Base-by-base conservation (phyloP, 1,140 invertebrate genomes). In the Drosophila kepulauana region DNA sequence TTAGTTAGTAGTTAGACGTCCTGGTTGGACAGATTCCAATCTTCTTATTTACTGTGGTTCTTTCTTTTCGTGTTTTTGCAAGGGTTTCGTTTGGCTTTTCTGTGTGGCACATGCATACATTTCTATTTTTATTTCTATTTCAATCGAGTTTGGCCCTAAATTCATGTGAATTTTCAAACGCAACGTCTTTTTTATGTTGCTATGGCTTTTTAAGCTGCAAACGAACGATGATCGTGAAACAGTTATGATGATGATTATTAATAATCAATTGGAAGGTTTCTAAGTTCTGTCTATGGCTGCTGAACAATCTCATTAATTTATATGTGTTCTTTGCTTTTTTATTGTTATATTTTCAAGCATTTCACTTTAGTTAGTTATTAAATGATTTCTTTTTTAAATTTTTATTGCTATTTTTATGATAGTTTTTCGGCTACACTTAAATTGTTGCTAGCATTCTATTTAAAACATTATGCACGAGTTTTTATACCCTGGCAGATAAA, bases 251-350 rank as follows among this genome's bases (percentile, higher is more conserved):
- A 28, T 51, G 16, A 25, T 25, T 1, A 25, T 2, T 25, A 10
- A 25, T 25, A 28, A 25, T 52, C 49, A 51, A 28, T 51, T 33
- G 25, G 48, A 52, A 33, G 46, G 16, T 49, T 49, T 13, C 16
- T 16, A 10, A 16, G 20, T 49, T 28, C 48, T 49, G 48, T 62
- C 61, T 46, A 10, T 38, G 15, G 79, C 74, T 75, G 51, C 25
- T 56, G 64, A 75, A 82, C 79, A 63, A 66, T 82, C 61, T 62
- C 48, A 78, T 70, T 68, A 51, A 82, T 57, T 74, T 28, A 62
- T 56, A 41, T 33, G 20, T 25, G 20, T 0, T 4, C 38, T 15
- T 46, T 56, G 16, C 11, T 59, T 11, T 15, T 43, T 49, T 28
- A 13, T 28, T 45, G 16, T 25, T 25, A 25, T 25, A 6, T 20